phyloP scores from a whole-genome alignment of 2,113 vertebrate genomes.

The Siniperca chuatsi region DNA sequence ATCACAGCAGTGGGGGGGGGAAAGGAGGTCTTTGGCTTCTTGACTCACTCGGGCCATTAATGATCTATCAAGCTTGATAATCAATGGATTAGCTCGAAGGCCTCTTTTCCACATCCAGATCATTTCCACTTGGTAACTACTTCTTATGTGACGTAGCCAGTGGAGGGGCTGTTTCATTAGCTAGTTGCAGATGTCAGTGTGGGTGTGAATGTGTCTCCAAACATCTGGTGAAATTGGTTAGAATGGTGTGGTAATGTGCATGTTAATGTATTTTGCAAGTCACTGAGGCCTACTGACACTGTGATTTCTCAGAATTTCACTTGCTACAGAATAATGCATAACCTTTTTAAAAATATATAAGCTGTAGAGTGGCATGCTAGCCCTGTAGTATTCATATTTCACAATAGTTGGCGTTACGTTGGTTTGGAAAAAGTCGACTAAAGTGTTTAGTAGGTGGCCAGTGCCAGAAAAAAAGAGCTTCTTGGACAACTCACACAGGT shows the following conservation, averaged over 20 bases:
- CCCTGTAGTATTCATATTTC: not conserved
- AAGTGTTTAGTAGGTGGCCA: not conserved
- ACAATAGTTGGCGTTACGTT: not conserved
- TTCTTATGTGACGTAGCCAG: slow-evolving; percentile 21
- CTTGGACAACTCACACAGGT: slow-evolving; percentile 39
- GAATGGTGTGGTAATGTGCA: not conserved
- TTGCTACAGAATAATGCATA: not conserved
- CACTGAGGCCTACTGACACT: not conserved
- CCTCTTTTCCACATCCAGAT: slow-evolving; percentile 53
- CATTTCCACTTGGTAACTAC: slow-evolving; percentile 47
- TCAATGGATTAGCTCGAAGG: slow-evolving; percentile 53
- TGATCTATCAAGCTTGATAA: slow-evolving; percentile 60
- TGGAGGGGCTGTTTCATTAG: slow-evolving; percentile 6
- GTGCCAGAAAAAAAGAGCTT: slow-evolving; percentile 11
- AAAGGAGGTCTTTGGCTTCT: slow-evolving; percentile 36
- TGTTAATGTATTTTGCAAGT: slow-evolving; percentile 12
- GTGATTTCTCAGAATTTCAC: not conserved
- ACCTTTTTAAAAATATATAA: not conserved
- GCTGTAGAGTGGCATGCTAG: not conserved
- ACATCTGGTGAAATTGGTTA: slow-evolving; percentile 31
- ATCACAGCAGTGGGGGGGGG: slow-evolving; percentile 34
- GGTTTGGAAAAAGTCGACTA: not conserved
- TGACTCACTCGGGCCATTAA: slow-evolving; percentile 47
- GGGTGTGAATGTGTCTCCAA: not conserved
- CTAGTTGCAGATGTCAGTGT: slow-evolving; percentile 44